These are phyloP conservation scores for Catonia carolina DNA, from an alignment of 2,888 invertebrate species.

Conservation along the genomic window DNA sequence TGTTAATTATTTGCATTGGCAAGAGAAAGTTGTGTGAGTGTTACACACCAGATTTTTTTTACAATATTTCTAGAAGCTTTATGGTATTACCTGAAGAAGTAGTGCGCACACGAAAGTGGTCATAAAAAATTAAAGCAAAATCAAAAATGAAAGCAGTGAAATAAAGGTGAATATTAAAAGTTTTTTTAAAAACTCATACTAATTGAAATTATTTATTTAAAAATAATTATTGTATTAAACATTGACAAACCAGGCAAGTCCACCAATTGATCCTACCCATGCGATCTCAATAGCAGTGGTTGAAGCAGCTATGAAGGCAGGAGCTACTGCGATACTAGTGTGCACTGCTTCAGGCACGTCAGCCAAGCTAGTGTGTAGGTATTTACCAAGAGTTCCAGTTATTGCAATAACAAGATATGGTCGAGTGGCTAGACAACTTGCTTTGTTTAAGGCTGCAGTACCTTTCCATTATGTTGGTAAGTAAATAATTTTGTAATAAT, in stretches of 20 bases:
- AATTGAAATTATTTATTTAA: too few species aligned
- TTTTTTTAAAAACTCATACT: too few species aligned
- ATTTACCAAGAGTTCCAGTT: slow-evolving; percentile 65
- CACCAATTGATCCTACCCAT: slow-evolving; percentile 58
- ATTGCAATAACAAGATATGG: slow-evolving; percentile 64
- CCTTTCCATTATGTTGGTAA: slow-evolving; percentile 59
- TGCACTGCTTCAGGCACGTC: slow-evolving; percentile 67
- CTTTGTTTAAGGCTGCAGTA: slow-evolving; percentile 58
- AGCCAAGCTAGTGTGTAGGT: slow-evolving; percentile 61
- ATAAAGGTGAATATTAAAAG: too few species aligned
- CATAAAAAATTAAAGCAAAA: too few species aligned
- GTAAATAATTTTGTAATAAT: neutral
- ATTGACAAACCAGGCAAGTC: slow-evolving; percentile 43
- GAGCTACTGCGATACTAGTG: slow-evolving; percentile 68
- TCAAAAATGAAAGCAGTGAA: too few species aligned
- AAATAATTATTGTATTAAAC: too few species aligned
- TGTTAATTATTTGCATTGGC: too few species aligned
- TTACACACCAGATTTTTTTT: too few species aligned
- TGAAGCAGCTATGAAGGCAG: slow-evolving; percentile 61
- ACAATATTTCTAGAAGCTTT: too few species aligned
- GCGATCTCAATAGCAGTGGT: slow-evolving; percentile 67
- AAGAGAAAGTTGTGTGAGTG: too few species aligned
- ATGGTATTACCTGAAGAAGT: too few species aligned
- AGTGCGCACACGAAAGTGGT: too few species aligned
- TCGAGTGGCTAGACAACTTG: slow-evolving; percentile 61